Conservation (phyloP, 2,888 invertebrate species). For the Tortrix viridana region DNA sequence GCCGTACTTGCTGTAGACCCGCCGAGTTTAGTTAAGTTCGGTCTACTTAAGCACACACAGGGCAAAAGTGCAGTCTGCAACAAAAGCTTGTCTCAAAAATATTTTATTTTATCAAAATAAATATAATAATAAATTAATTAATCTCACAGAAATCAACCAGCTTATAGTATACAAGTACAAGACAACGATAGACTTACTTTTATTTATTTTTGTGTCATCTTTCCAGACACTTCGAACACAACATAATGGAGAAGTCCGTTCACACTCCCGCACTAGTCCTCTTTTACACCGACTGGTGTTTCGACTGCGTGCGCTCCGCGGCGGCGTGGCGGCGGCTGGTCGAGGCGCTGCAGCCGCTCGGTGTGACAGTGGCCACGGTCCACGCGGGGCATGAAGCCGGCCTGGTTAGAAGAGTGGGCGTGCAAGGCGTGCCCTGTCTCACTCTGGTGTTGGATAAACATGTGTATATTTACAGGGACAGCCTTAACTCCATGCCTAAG, state of each 20-base stretch:
- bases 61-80: too few species aligned
- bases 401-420: slow-evolving; percentile 90
- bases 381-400: slow-evolving; percentile 93
- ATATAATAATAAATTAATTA: too few species aligned
- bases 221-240: slow-evolving; percentile 93
- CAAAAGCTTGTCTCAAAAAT: too few species aligned
- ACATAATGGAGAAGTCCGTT: slow-evolving; percentile 92
- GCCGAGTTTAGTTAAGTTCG: too few species aligned
- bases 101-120: too few species aligned
- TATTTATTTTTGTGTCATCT: background rate
- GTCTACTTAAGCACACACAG: too few species aligned
- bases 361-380: slow-evolving; percentile 90
- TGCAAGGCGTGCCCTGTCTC: slow-evolving; percentile 92
- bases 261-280: slow-evolving; percentile 93
- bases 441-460: slow-evolving; percentile 93
- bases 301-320: slow-evolving; percentile 95
- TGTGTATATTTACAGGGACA: slow-evolving; percentile 92
- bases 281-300: slow-evolving; percentile 98
- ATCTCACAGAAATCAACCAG: too few species aligned
- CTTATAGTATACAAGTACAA: too few species aligned
- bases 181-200: too few species aligned
- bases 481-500: slow-evolving; percentile 90
- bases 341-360: slow-evolving; percentile 93
- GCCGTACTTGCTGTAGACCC: too few species aligned
- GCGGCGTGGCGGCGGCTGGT: slow-evolving; percentile 93